These are phyloP conservation scores for Zaprionus lachaisei DNA, from an alignment of 1,140 invertebrate genomes.

Conservation along the genomic window DNA sequence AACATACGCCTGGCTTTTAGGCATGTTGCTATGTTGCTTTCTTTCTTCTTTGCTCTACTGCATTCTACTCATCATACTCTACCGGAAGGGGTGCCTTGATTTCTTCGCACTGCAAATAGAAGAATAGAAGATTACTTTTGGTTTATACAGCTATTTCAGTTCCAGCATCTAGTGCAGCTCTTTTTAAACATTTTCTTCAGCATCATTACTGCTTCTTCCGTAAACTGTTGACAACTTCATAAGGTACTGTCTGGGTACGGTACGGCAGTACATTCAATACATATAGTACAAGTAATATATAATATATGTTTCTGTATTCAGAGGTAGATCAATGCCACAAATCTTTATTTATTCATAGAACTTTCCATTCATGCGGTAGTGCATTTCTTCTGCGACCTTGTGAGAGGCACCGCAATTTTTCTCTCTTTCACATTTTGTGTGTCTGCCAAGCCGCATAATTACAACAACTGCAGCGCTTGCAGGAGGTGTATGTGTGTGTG, in stretches of 20 bases:
- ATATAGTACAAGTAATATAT: background rate
- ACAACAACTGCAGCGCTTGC: slow-evolving; percentile 54
- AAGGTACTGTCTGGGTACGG: background rate
- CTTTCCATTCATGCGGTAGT: background rate
- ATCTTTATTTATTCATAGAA: background rate
- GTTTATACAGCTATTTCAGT: too few species aligned
- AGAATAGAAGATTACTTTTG: too few species aligned
- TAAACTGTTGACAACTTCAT: background rate
- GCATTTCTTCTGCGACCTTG: background rate
- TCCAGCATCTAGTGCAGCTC: background rate
- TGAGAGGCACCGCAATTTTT: slow-evolving; percentile 16
- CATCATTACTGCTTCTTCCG: background rate
- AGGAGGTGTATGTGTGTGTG: background rate
- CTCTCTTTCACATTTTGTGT: slow-evolving; percentile 27
- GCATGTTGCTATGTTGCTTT: slow-evolving; percentile 18
- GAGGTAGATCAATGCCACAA: background rate
- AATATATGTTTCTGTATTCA: background rate
- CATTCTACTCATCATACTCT: background rate
- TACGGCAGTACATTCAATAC: background rate
- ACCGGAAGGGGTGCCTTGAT: background rate
- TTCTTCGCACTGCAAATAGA: background rate
- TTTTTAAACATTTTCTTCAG: background rate
- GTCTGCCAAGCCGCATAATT: slow-evolving; percentile 70
- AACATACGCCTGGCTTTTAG: slow-evolving; percentile 38
- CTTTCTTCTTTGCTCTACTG: background rate